Evolutionary conservation across 1,140 invertebrate genomes (phyloP).

Genomic region (Neodiprion lecontei): DNA sequence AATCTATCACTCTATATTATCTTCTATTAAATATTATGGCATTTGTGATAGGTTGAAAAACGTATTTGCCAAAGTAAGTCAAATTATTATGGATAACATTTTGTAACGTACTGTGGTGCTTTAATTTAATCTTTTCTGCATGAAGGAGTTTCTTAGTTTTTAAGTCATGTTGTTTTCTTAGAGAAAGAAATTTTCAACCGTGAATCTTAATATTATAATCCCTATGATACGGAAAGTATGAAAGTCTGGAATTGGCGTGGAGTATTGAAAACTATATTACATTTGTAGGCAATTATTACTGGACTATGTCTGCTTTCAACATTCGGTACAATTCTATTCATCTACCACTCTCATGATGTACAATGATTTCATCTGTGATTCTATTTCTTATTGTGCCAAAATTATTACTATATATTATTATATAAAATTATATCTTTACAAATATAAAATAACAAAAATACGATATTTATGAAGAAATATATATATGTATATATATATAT

Average conservation of each 20-base stretch:
- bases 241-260: neutral
- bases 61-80: neutral
- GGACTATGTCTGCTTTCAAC: constrained; percentile 1
- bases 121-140: too few relatives aligned
- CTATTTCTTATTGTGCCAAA: constrained; percentile 58
- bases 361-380: constrained; percentile 61
- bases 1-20: too few relatives aligned
- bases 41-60: neutral
- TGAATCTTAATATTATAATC: neutral
- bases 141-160: neutral
- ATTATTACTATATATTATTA: constrained; percentile 41
- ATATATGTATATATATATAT: constrained; percentile 24
- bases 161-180: neutral
- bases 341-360: constrained; percentile 51
- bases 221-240: neutral
- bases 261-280: neutral
- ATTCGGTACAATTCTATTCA: constrained; percentile 26
- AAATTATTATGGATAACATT: too few relatives aligned
- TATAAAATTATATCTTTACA: constrained; percentile 26
- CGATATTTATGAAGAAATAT: constrained; percentile 18
- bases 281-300: neutral
- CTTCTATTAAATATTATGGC: too few relatives aligned
- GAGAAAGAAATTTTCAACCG: neutral
- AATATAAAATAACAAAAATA: constrained; percentile 20
- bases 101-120: too few relatives aligned